These are phyloP conservation scores for Limnothrissa miodon DNA, from an alignment of 2,113 vertebrate genomes.

Conservation along the genomic window DNA sequence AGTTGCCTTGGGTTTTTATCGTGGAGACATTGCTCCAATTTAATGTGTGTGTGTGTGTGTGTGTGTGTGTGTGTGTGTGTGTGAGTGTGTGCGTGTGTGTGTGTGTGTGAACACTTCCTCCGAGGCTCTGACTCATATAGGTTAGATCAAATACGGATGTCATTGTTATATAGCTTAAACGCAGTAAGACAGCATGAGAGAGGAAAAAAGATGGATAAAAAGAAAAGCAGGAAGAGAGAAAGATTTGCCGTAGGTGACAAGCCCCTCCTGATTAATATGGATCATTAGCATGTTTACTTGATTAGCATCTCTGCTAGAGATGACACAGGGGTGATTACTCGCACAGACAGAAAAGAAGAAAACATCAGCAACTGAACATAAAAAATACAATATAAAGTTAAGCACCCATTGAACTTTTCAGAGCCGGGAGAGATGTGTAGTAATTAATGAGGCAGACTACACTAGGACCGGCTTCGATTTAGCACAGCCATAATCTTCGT, in stretches of 20 bases:
- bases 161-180: conserved; percentile 56
- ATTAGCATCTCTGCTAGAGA: conserved; percentile 52
- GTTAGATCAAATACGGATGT: conserved; percentile 53
- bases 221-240: conserved; percentile 43
- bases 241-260: conserved; percentile 56
- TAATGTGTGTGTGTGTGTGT: not conserved
- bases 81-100: conserved; percentile 5
- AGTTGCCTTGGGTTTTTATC: no score
- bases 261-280: conserved; percentile 54
- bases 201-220: conserved; percentile 49
- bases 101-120: not conserved
- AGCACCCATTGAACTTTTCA: conserved; percentile 37
- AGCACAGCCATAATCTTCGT: conserved; percentile 9
- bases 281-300: conserved; percentile 70
- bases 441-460: conserved; percentile 48
- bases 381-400: conserved; percentile 41
- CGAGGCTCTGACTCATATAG: conserved; percentile 49
- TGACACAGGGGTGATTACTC: conserved; percentile 52
- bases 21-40: not conserved
- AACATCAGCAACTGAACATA: conserved; percentile 6
- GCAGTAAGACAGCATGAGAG: not conserved
- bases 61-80: not conserved
- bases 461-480: conserved; percentile 39
- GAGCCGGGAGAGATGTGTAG: conserved; percentile 29
- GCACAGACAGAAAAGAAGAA: conserved; percentile 28